These are phyloP conservation scores for Caenorhabditis zanzibari DNA, from an alignment of 2,888 invertebrate species.

Conservation along the genomic window DNA sequence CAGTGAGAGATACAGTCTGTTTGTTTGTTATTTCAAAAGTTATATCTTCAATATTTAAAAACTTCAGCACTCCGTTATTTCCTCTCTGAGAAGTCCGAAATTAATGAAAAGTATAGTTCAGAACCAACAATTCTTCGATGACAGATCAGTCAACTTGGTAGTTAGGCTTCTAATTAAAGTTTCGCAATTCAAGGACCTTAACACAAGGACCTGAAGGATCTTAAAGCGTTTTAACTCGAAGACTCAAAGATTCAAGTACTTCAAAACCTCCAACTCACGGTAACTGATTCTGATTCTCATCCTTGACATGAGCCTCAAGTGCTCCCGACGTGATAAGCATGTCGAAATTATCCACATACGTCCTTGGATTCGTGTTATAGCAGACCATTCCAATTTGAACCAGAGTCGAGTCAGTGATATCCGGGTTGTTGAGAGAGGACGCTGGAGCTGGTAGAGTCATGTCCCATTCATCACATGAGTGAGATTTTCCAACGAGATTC, in stretches of 20 bases:
- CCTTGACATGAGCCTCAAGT: constrained; percentile 70
- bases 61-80: too few relatives aligned
- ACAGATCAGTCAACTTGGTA: too few relatives aligned
- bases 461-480: constrained; percentile 71
- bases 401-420: constrained; percentile 36
- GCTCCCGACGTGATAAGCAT: constrained; percentile 73
- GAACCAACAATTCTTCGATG: too few relatives aligned
- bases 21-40: too few relatives aligned
- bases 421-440: constrained; percentile 36
- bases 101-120: too few relatives aligned
- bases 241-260: not conserved
- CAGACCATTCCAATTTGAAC: constrained; percentile 61
- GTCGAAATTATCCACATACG: constrained; percentile 72
- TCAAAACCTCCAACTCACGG: constrained; percentile 44
- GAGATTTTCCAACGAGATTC: constrained; percentile 55
- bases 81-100: too few relatives aligned
- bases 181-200: too few relatives aligned
- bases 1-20: too few relatives aligned
- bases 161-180: too few relatives aligned
- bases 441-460: constrained; percentile 55
- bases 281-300: constrained; percentile 60
- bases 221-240: too few relatives aligned
- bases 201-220: too few relatives aligned
- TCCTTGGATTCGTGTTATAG: constrained; percentile 71
- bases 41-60: too few relatives aligned